A percentile compares a stretch with the other conserved stretches of the same genome.
phyloP scores from a whole-genome alignment of 2,888 invertebrate species.

The Noctua janthe region DNA sequence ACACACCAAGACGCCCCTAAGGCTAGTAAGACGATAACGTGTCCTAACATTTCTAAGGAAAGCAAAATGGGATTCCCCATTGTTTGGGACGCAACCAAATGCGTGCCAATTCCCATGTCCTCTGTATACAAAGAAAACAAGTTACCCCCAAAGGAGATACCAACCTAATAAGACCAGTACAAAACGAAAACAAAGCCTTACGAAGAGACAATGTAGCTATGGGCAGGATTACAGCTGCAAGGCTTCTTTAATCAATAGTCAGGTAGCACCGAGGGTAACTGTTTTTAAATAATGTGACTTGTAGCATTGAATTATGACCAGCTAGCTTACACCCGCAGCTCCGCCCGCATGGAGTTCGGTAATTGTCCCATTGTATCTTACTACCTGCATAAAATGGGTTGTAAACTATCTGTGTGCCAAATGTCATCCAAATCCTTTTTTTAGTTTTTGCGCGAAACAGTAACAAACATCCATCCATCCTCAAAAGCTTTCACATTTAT shows the following conservation, averaged over 20 bases:
- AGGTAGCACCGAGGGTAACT: background rate
- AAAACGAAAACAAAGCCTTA: slow-evolving; percentile 52
- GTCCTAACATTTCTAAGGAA: background rate
- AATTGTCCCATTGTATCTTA: no score
- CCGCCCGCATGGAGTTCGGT: no score
- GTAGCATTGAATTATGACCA: slow-evolving; percentile 12
- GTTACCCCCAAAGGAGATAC: slow-evolving; percentile 30
- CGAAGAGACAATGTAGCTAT: slow-evolving; percentile 14
- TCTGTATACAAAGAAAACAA: background rate
- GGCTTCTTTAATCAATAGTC: slow-evolving; percentile 64
- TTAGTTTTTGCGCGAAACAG: no score
- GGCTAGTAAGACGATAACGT: background rate
- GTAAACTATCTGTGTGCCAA: no score
- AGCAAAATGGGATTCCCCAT: background rate
- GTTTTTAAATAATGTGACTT: background rate
- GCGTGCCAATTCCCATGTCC: background rate
- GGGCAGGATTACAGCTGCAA: slow-evolving; percentile 48
- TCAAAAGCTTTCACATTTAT: no score
- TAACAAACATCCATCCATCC: no score
- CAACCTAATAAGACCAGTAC: slow-evolving; percentile 1
- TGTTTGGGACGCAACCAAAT: background rate
- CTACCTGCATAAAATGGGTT: no score
- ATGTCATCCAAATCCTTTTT: no score
- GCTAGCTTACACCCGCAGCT: no score
- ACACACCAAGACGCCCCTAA: background rate